These are phyloP conservation scores for Euphydryas editha DNA, from an alignment of 2,888 invertebrate species.

Conservation along the genomic window DNA sequence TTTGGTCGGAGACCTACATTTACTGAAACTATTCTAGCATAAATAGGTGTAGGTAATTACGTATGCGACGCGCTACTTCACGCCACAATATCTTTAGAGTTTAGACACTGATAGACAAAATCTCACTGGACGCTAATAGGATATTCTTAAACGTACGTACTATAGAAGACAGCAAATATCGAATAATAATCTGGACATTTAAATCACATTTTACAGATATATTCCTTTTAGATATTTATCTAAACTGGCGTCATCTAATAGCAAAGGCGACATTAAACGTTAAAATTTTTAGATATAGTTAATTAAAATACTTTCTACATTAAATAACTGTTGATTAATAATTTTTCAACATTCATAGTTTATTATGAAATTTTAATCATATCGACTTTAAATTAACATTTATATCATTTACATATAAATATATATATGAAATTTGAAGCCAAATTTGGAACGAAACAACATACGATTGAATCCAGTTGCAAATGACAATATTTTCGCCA, in stretches of 20 bases:
- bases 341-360: not conserved
- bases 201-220: slow-evolving; percentile 61
- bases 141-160: slow-evolving; percentile 54
- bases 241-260: slow-evolving; percentile 19
- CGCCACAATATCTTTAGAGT: slow-evolving; percentile 47
- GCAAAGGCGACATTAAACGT: slow-evolving; percentile 21
- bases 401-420: not conserved
- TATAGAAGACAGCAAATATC: slow-evolving; percentile 68
- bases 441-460: not conserved
- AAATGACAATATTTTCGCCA: slow-evolving; percentile 7
- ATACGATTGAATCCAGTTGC: not conserved
- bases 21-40: slow-evolving; percentile 73
- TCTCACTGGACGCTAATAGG: slow-evolving; percentile 65
- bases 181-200: slow-evolving; percentile 71
- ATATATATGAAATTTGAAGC: not conserved
- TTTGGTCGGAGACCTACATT: slow-evolving; percentile 77
- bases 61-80: slow-evolving; percentile 36
- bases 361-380: slow-evolving; percentile 4
- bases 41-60: slow-evolving; percentile 59
- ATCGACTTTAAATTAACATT: slow-evolving; percentile 7
- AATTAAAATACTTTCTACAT: slow-evolving; percentile 11
- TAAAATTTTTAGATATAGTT: not conserved
- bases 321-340: slow-evolving; percentile 1
- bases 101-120: slow-evolving; percentile 54
- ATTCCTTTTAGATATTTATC: slow-evolving; percentile 49